Evolutionary conservation across 2,797 vertebrate genomes (phyloP).

Genomic region (Hyperoplus immaculatus): DNA sequence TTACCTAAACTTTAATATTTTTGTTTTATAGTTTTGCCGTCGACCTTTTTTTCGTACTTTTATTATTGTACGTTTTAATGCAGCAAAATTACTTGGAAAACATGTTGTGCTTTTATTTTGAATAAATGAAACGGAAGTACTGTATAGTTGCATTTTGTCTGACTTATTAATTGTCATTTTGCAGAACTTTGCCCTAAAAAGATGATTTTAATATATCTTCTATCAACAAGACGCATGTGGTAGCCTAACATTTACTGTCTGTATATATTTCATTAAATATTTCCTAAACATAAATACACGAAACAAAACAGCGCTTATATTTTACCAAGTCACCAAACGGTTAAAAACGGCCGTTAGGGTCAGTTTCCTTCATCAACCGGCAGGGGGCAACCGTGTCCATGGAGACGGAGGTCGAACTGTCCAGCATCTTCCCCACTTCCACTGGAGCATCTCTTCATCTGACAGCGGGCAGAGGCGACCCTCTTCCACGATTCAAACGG

Average conservation of each 20-base stretch:
- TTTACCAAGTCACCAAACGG: background rate
- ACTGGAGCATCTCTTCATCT: slow-evolving; percentile 74
- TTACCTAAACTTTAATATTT: too few relatives aligned
- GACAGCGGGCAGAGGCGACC: slow-evolving; percentile 62
- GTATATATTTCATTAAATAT: background rate
- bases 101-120: slow-evolving; percentile 42
- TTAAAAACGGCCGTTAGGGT: rapidly evolving
- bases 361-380: slow-evolving; percentile 6
- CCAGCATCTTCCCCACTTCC: slow-evolving; percentile 66
- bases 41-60: background rate
- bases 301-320: background rate
- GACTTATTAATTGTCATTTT: background rate
- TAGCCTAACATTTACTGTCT: rapidly evolving
- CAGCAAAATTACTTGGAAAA: too few relatives aligned
- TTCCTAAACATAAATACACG: rapidly evolving
- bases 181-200: background rate
- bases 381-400: slow-evolving; percentile 64
- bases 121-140: slow-evolving; percentile 1
- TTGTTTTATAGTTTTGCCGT: background rate
- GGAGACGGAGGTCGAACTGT: slow-evolving; percentile 4
- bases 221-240: rapidly evolving
- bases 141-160: background rate
- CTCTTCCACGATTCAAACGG: slow-evolving; percentile 65
- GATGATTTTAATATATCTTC: background rate
- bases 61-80: background rate